Base-by-base conservation (phyloP, 1,140 invertebrate species). In the Hestina assimilis region DNA sequence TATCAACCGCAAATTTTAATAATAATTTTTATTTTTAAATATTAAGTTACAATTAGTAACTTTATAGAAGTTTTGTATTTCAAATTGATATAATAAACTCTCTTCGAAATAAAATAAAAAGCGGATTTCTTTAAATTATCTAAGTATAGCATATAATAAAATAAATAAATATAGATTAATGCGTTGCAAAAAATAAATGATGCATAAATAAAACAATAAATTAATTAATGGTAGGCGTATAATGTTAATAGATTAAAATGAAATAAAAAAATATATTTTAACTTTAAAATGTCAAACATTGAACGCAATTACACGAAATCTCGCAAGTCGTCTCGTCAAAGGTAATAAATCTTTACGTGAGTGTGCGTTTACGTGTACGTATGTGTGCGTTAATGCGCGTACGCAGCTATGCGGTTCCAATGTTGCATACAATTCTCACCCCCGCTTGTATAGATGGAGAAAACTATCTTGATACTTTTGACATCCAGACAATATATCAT, bases 371-470 rank as follows among this genome's bases (percentile, higher is more conserved):
- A 35, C 20, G 28, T 57, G 14, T 51, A 29, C 66, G 52, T 47
- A 26, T 58, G 66, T 61, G 63, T 66, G 63, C 4, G 69, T 75
- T 69, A 68, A 66, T 77, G 72, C 69, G 67, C 53, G 53, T 42
- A 54, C 65, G 69, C 71, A 66, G 46, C 48, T 51, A 57, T 57
- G 55, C 58, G 64, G 61, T 67, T 72, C 63, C 65, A 72, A 71
- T 71, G 73, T 75, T 79, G 68, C 70, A 69, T 70, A 69, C 70
- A 57, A 63, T 73, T 75, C 72, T 70, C 74, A 81, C 74, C 78
- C 78, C 72, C 78, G 65, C 72, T 17, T 41, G 59, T 59, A 12
- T 48, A 24, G 24, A 15, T 5, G 8, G 64, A 42, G 4, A 2
- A 11, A 63, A 6, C 0, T 0, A 1, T 50, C 33, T 78, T 78